Evolutionary conservation across 1,140 invertebrate species (phyloP).

Genomic region (Microplitis demolitor): DNA sequence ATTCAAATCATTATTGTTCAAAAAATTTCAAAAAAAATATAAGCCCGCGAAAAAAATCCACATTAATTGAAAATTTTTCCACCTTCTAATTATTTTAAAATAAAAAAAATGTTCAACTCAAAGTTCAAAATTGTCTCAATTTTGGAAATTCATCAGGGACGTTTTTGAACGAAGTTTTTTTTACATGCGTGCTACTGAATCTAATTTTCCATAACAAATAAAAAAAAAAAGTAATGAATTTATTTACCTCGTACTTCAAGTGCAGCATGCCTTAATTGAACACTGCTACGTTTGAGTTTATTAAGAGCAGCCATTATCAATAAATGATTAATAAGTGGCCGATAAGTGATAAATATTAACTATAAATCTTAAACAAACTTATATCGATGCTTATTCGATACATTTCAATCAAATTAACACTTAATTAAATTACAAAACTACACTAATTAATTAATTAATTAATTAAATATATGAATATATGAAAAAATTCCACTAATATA

Average conservation of each 20-base stretch:
- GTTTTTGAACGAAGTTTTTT: too few species aligned
- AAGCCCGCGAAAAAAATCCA: too few species aligned
- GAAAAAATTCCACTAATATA: constrained; percentile 13
- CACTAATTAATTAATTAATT: too few species aligned
- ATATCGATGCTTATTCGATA: constrained; percentile 32
- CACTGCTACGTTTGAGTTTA: constrained; percentile 63
- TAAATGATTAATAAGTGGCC: neutral
- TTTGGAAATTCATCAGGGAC: too few species aligned
- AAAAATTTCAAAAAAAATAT: too few species aligned
- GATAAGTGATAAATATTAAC: neutral
- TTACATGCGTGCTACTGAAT: neutral
- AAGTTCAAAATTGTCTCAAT: too few species aligned
- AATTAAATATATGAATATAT: too few species aligned
- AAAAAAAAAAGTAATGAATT: neutral
- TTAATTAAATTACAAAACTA: too few species aligned
- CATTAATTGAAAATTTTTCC: too few species aligned
- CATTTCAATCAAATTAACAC: constrained; percentile 26
- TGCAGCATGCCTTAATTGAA: constrained; percentile 64
- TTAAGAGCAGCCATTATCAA: constrained; percentile 54
- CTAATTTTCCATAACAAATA: neutral
- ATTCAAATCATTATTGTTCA: too few species aligned
- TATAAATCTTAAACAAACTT: constrained; percentile 21
- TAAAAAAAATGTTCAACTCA: too few species aligned
- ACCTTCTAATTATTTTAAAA: too few species aligned
- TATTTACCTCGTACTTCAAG: constrained; percentile 63